These are phyloP conservation scores for Scolopax rusticola DNA, from an alignment of 2,797 vertebrate species.

Conservation along the genomic window DNA sequence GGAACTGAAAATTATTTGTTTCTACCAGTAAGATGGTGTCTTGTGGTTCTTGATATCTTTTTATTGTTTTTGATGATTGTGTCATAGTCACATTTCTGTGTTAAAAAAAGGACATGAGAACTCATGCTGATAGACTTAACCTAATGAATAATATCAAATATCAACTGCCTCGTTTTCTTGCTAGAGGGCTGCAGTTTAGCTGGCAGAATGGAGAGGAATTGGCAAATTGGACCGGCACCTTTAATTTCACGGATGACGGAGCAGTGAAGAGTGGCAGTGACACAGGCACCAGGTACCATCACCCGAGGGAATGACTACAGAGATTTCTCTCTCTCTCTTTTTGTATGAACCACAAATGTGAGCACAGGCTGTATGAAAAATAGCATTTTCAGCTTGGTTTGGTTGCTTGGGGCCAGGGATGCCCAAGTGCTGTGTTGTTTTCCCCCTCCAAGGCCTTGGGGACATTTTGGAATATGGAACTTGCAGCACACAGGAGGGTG, in stretches of 20 bases:
- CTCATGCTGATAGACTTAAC: slow-evolving; percentile 50
- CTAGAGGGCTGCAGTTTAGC: slow-evolving; percentile 98
- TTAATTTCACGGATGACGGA: slow-evolving; percentile 96
- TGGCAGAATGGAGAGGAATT: slow-evolving; percentile 97
- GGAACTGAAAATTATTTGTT: not conserved
- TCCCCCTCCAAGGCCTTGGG: not conserved
- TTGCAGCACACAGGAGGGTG: not conserved
- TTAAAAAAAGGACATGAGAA: slow-evolving; percentile 21
- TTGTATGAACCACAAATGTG: not conserved
- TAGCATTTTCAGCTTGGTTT: not conserved
- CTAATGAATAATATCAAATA: slow-evolving; percentile 76
- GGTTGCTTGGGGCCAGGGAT: not conserved
- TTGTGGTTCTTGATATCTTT: not conserved
- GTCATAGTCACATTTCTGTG: not conserved
- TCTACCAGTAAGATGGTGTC: not conserved
- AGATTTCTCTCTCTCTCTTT: not conserved
- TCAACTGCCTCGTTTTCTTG: slow-evolving; percentile 95
- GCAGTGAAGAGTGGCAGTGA: slow-evolving; percentile 93
- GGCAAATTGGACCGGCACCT: slow-evolving; percentile 97
- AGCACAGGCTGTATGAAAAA: not conserved
- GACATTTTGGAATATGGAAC: not conserved
- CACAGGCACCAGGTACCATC: slow-evolving; percentile 96
- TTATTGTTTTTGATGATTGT: not conserved
- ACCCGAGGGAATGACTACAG: slow-evolving; percentile 74
- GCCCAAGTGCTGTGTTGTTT: not conserved